A percentile compares a stretch with the other conserved stretches of the same genome.
Conservation (phyloP, 2,113 vertebrate species). For the Thryonomys swinderianus region DNA sequence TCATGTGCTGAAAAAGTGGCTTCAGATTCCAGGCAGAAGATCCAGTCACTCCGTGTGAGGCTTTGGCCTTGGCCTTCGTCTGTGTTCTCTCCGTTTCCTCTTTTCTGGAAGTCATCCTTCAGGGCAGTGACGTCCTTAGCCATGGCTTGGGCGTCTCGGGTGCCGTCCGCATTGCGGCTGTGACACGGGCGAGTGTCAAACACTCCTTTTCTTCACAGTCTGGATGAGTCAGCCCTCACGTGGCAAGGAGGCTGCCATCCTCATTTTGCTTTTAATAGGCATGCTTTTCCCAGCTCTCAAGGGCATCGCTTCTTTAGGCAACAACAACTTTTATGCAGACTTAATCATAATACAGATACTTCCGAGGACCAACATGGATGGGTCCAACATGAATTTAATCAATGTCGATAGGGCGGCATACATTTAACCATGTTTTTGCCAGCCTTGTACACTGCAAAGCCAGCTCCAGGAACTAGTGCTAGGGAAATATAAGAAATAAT, state of each 20-base stretch:
- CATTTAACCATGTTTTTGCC: conserved; percentile 44
- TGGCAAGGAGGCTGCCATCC: neutral
- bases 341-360: conserved; percentile 35
- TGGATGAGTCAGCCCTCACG: conserved; percentile 64
- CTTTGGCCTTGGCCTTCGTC: neutral
- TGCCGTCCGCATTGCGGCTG: neutral
- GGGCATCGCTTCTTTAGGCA: conserved; percentile 42
- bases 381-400: conserved; percentile 42
- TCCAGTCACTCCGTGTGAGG: neutral
- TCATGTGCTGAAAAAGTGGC: neutral
- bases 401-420: neutral
- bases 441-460: conserved; percentile 12
- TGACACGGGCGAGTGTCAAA: neutral
- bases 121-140: neutral
- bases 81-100: neutral
- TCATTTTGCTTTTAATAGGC: conserved; percentile 46
- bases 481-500: neutral
- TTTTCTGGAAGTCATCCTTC: conserved; percentile 12
- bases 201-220: neutral
- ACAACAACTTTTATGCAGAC: neutral
- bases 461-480: conserved; percentile 7
- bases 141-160: neutral
- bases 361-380: neutral
- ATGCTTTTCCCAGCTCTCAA: conserved; percentile 52
- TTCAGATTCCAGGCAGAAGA: neutral